phyloP scores from a whole-genome alignment of 2,113 vertebrate species.

The Collichthys lucidus region DNA sequence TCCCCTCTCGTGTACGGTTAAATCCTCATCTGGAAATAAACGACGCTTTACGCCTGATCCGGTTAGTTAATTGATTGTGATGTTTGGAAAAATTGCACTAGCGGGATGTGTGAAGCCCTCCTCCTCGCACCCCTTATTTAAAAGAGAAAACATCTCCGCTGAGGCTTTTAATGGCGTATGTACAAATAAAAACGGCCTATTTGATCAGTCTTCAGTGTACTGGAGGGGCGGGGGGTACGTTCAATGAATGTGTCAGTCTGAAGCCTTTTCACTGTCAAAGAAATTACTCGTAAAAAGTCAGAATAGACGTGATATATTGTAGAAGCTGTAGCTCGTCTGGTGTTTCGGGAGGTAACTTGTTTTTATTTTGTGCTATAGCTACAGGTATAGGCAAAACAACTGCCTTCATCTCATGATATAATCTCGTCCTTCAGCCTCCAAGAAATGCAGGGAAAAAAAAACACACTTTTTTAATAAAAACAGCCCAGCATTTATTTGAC shows the following conservation, averaged over 20 bases:
- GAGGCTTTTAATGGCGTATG: constrained; percentile 65
- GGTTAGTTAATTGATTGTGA: constrained; percentile 81
- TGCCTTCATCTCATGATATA: constrained; percentile 18
- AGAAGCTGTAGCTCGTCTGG: constrained; percentile 32
- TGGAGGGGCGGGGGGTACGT: neutral
- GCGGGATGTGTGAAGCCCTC: constrained; percentile 36
- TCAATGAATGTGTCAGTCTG: constrained; percentile 52
- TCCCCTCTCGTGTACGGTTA: constrained; percentile 75
- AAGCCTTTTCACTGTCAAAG: constrained; percentile 60
- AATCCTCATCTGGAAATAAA: constrained; percentile 72
- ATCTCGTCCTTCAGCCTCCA: neutral
- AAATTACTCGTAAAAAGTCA: constrained; percentile 36
- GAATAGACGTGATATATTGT: constrained; percentile 29
- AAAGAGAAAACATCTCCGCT: constrained; percentile 59
- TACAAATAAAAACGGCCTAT: constrained; percentile 71
- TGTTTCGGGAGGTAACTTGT: constrained; percentile 38
- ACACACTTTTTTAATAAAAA: constrained; percentile 6
- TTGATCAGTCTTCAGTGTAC: constrained; percentile 65
- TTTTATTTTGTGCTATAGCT: constrained; percentile 53
- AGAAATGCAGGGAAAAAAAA: neutral
- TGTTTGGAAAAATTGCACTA: constrained; percentile 71
- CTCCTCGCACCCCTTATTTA: neutral
- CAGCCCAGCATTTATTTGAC: constrained; percentile 36
- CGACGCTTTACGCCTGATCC: constrained; percentile 50
- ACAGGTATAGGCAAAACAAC: constrained; percentile 49